Percentiles rank a stretch among this genome's conserved stretches.
Conservation (phyloP, 2,113 vertebrate genomes). For the Stegastes partitus region DNA sequence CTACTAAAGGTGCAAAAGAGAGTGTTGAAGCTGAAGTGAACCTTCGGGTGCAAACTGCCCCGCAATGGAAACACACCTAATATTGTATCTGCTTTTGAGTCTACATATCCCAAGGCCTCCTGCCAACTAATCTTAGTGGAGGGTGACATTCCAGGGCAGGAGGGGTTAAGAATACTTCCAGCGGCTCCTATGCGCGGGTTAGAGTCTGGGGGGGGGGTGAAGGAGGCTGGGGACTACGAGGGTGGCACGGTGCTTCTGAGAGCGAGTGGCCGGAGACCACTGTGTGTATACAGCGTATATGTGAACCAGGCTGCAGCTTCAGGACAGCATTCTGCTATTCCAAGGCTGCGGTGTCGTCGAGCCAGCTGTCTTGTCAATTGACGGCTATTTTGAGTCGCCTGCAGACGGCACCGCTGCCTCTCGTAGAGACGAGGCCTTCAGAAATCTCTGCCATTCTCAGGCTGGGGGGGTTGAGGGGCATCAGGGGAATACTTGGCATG, state of each 20-base stretch:
- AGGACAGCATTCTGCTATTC: slow-evolving; percentile 74
- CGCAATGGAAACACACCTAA: slow-evolving; percentile 30
- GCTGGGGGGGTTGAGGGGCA: neutral
- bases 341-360: slow-evolving; percentile 71
- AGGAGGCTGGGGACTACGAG: slow-evolving; percentile 18
- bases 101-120: slow-evolving; percentile 43
- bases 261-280: slow-evolving; percentile 49
- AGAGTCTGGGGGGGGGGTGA: slow-evolving; percentile 1
- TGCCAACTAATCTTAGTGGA: slow-evolving; percentile 71
- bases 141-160: slow-evolving; percentile 75
- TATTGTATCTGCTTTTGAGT: slow-evolving; percentile 23
- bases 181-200: slow-evolving; percentile 50
- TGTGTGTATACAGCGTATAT: slow-evolving; percentile 55
- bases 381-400: slow-evolving; percentile 85
- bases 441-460: slow-evolving; percentile 49
- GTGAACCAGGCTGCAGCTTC: slow-evolving; percentile 70
- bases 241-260: slow-evolving; percentile 56
- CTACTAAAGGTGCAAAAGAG: neutral
- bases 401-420: slow-evolving; percentile 79
- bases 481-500: slow-evolving; percentile 55
- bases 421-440: slow-evolving; percentile 59
- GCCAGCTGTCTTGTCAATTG: slow-evolving; percentile 88
- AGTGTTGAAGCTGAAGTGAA: neutral
- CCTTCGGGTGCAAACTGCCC: neutral
- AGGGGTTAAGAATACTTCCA: slow-evolving; percentile 84